A percentile compares a stretch with the other conserved stretches of the same genome.
These are phyloP conservation scores for Gymnosoma rotundatum DNA, from an alignment of 2,888 invertebrate species.

Conservation along the genomic window DNA sequence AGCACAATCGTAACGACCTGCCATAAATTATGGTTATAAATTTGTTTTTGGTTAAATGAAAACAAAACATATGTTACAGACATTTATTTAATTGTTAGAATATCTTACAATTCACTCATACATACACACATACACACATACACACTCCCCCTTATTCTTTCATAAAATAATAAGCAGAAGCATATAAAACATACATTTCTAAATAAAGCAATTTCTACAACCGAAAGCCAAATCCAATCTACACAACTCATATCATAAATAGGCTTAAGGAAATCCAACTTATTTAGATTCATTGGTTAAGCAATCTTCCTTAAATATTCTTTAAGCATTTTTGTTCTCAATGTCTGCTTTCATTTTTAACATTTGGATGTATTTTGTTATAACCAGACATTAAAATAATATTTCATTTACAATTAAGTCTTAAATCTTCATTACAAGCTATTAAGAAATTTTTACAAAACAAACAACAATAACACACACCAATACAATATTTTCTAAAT, in stretches of 20 bases:
- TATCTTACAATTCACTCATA: too few relatives aligned
- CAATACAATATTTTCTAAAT: neutral
- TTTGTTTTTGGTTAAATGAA: slow-evolving; percentile 35
- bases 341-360: slow-evolving; percentile 16
- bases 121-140: too few relatives aligned
- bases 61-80: slow-evolving; percentile 29
- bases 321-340: neutral
- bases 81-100: slow-evolving; percentile 45
- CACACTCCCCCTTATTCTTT: too few relatives aligned
- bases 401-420: slow-evolving; percentile 49
- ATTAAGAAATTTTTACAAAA: slow-evolving; percentile 44
- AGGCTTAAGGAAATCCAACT: neutral
- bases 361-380: slow-evolving; percentile 14
- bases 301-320: slow-evolving; percentile 14
- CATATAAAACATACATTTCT: too few relatives aligned
- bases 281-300: neutral
- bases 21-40: slow-evolving; percentile 48
- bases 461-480: neutral
- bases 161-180: too few relatives aligned
- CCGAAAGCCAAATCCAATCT: neutral
- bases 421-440: slow-evolving; percentile 46
- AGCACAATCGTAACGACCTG: slow-evolving; percentile 13
- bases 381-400: slow-evolving; percentile 49
- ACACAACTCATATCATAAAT: neutral
- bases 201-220: too few relatives aligned